Base-by-base conservation (phyloP, 2,113 vertebrate species). In the Agelaius tricolor region DNA sequence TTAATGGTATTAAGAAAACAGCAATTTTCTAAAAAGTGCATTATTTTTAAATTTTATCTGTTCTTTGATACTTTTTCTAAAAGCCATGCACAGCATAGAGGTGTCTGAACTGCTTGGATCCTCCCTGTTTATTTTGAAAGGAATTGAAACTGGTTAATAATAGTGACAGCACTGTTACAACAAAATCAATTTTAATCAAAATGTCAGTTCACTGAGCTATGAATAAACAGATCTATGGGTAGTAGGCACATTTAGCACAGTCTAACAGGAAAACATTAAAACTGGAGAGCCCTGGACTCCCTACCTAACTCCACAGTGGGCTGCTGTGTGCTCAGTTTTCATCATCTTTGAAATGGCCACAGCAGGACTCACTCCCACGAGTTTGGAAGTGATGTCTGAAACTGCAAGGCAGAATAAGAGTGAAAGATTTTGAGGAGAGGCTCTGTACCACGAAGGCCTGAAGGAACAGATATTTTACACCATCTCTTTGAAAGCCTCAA, bases 61-160 rank as follows among this genome's bases (percentile, higher is more conserved):
- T 73, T 59, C 31, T 71, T 77, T 65, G 24, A 52, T 22, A 35
- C 10, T 84, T 92, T 61, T 86, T 35, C n/a, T 62, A 57, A 55
- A 17, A 84, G 33, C 23, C 47, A 16, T 28, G 43, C 31, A 57
- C 13, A 61, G 57, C 49, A 54, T 13, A 67, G 77, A 95, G 89
- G 83, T 95, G 95, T 72, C 72, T 67, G 49, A 54, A 28, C 58
- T 84, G 30, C 41, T 82, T 88, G 80, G 67, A 81, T 93, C 94
- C 63, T 94, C 78, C 73, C 30, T 73, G 47, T 75, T 57, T 87
- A 28, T 52, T 89, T 96, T 97, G 87, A 94, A 67, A 78, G 61
- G 3, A 22, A 83, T 94, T 92, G 54, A 89, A 89, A 82, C n/a
- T n/a, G 24, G 12, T 92, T 77, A 65, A 69, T 82, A 92, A 92